Evolutionary conservation across 2,113 vertebrate species (phyloP).

Genomic region (Myiozetetes cayanensis): DNA sequence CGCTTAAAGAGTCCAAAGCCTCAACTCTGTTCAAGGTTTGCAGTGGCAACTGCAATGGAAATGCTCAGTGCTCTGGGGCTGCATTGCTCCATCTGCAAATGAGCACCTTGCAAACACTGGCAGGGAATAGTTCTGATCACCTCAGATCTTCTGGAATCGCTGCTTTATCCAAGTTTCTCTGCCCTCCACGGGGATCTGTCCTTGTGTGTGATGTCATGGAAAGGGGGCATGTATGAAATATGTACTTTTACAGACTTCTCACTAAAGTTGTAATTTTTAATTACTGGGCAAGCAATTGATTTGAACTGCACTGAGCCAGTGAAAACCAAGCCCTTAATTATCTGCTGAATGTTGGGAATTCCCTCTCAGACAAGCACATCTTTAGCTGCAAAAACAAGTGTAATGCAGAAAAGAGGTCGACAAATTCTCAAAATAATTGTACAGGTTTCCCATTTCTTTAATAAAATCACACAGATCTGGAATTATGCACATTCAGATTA

Average conservation of each 20-base stretch:
- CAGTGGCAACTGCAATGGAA: not conserved
- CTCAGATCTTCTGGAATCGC: not conserved
- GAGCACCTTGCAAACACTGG: not conserved
- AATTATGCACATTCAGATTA: not conserved
- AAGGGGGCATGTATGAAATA: not conserved
- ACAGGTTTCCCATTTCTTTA: not conserved
- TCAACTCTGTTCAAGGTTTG: not conserved
- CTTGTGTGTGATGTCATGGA: fast-evolving
- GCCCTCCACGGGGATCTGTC: not conserved
- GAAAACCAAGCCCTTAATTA: not conserved
- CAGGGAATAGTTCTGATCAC: not conserved
- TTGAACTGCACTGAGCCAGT: not conserved
- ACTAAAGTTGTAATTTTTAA: not conserved
- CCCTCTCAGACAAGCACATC: not conserved
- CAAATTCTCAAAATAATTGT: not conserved
- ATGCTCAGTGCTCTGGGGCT: not conserved
- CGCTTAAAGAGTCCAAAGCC: not conserved
- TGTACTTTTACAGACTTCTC: not conserved
- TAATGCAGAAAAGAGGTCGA: not conserved
- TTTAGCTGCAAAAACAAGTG: not conserved
- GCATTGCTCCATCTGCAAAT: not conserved
- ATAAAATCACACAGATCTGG: not conserved
- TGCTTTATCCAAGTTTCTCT: not conserved
- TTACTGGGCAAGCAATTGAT: not conserved
- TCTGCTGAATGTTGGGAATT: not conserved